Evolutionary conservation across 2,797 vertebrate species (phyloP), one percentile per base, ranked within the genome.

Genomic region (Amblyopsis hoosieri): DNA sequence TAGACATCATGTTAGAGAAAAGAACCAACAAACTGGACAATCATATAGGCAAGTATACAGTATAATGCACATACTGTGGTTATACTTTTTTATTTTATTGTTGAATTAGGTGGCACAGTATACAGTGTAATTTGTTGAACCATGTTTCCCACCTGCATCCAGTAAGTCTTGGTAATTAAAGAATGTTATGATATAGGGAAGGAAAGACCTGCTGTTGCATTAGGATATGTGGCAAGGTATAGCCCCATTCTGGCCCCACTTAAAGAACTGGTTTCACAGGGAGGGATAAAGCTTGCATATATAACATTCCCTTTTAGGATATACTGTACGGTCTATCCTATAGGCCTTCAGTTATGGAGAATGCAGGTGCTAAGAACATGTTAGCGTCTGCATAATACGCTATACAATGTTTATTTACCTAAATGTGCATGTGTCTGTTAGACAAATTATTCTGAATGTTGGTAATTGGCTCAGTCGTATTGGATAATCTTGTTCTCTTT

Each of bases 211-310:
- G 59, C 56, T 54, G 33, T 70, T 70, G 60, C 59, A 54, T 69
- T 60, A 61, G 71, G 71, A 64, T 72, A 74, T 62, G 67, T 72
- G 57, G 65, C 57, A 63, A 80, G 59, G 60, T 79, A 42, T 69
- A 72, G 66, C 79, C 84, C 71, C 63, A 56, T 71, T 71, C 60
- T 62, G 79, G 80, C 71, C 82, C 66, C 80, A 72, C 73, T 70
- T 76, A 83, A 82, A 86, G 79, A 72, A 83, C 75, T 72, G 23
- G 57, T 76, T 85, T 84, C 37, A 57, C 79, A 74, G 74, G 79
- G 80, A 79, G 74, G 79, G 73, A 57, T 64, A 15, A 54, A 63
- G 19, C 49, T 84, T 78, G 65, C 71, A 81, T 29, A 29, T 29
- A 29, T 70, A 82, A 86, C 72, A 60, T 67, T 76, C 80, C 53